Base-by-base conservation (phyloP, 1,140 invertebrate species). In the Condylostylus longicornis region DNA sequence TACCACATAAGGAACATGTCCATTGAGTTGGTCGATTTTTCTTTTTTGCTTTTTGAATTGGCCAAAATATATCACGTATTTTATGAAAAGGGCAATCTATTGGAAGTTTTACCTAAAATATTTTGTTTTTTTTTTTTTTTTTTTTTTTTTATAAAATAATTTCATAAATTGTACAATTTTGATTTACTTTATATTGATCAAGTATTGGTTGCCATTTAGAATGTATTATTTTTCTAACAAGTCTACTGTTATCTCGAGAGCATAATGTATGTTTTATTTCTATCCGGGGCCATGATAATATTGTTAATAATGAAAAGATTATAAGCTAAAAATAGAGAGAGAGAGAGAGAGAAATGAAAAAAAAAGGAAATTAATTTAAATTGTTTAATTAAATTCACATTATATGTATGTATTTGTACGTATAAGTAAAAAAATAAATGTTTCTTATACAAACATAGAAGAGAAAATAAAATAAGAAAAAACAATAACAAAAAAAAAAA, bases 1-100 rank as follows among this genome's bases (percentile, higher is more conserved):
- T 89, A 36, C 88, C 88, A 65, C 90, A 94, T 40, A 87, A 74
- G 23, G 81, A 75, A 58, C 90, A 95, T 1, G 79, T 82, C 87
- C 87, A 93, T 56, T 85, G 82, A 8, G 80, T 84, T 2, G 81
- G 74, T 37, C 82, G 69, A 62, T 82, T 76, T 50, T 84, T 78
- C 43, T 77, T 68, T 64, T 89, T 84, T 44, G 82, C 72, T 19
- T 72, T 66, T 60, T 91, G 82, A 50, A 90, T 82, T 1, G 79
- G 76, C 30, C 76, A 74, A 61, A 86, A 90, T 20, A 89, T 79
- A 62, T 94, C 88, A 43, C 87, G 70, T 35, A 74, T 70, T 5
- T 80, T 76, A 63, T 90, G 83, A 54, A 95, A 81, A 9, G 86
- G 87, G 61, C 89, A 95, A 57, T 87, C 82, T 44, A 87, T 52